Conservation (phyloP, 2,888 invertebrate genomes). For the Reticulitermes lucifugus region DNA sequence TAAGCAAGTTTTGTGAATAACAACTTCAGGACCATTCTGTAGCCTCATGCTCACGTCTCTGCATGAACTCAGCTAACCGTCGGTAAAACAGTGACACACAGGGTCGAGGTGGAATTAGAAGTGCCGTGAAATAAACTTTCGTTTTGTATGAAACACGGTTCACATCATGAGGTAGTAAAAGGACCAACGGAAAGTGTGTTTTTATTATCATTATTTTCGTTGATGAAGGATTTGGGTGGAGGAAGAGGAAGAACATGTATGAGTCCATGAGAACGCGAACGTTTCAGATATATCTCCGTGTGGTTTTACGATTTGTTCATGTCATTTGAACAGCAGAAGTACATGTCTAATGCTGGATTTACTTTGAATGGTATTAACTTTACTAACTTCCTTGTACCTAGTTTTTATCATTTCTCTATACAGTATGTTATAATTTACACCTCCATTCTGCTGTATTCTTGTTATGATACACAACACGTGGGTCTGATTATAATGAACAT, state of each 20-base stretch:
- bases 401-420: not conserved
- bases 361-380: not conserved
- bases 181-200: not conserved
- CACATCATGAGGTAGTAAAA: not conserved
- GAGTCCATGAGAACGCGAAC: not conserved
- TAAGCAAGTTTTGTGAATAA: not conserved
- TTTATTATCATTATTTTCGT: not conserved
- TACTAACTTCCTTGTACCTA: not conserved
- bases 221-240: not conserved
- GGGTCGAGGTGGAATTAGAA: not conserved
- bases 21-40: not conserved
- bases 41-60: not conserved
- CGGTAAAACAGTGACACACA: not conserved
- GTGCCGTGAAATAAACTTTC: not conserved
- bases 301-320: not conserved
- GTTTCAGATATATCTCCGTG: not conserved
- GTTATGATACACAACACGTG: too few species aligned
- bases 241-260: conserved; percentile 17
- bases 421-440: too few species aligned
- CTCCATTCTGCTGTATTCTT: too few species aligned
- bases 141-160: conserved; percentile 9
- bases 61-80: not conserved
- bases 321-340: not conserved
- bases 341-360: not conserved
- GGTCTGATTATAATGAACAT: too few species aligned